Evolutionary conservation across 2,888 invertebrate genomes (phyloP).

Genomic region (Acronicta aceris): DNA sequence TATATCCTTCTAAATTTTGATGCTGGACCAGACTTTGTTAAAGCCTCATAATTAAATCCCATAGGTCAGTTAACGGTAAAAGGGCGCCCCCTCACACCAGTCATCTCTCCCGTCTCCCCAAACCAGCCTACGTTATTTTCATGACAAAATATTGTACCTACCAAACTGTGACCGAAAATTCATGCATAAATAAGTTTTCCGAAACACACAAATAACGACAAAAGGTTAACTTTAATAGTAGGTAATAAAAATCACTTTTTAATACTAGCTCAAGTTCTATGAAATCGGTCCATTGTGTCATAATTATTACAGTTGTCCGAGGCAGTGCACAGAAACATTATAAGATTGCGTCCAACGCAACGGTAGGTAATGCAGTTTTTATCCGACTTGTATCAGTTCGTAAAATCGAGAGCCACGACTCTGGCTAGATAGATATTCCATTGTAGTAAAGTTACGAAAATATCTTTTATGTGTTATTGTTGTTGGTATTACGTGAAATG

Average conservation of each 20-base stretch:
- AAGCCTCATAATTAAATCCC: slow-evolving; percentile 5
- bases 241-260: too few relatives aligned
- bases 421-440: slow-evolving; percentile 13
- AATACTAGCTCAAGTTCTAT: too few relatives aligned
- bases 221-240: background rate
- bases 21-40: background rate
- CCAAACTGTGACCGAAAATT: background rate
- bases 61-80: slow-evolving; percentile 6
- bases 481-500: slow-evolving; percentile 65
- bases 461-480: slow-evolving; percentile 55
- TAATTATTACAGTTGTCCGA: background rate
- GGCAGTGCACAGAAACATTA: background rate
- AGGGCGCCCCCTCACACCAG: background rate
- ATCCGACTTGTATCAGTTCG: slow-evolving; percentile 9
- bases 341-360: background rate
- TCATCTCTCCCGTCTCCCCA: background rate
- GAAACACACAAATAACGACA: background rate
- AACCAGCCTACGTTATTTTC: background rate
- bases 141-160: slow-evolving; percentile 4
- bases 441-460: slow-evolving; percentile 58
- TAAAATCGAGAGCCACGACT: slow-evolving; percentile 38
- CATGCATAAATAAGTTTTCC: background rate
- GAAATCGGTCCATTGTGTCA: background rate
- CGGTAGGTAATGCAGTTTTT: slow-evolving; percentile 3
- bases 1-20: background rate